phyloP scores from a whole-genome alignment of 2,888 invertebrate genomes.

The Stenchaetothrips biformis region DNA sequence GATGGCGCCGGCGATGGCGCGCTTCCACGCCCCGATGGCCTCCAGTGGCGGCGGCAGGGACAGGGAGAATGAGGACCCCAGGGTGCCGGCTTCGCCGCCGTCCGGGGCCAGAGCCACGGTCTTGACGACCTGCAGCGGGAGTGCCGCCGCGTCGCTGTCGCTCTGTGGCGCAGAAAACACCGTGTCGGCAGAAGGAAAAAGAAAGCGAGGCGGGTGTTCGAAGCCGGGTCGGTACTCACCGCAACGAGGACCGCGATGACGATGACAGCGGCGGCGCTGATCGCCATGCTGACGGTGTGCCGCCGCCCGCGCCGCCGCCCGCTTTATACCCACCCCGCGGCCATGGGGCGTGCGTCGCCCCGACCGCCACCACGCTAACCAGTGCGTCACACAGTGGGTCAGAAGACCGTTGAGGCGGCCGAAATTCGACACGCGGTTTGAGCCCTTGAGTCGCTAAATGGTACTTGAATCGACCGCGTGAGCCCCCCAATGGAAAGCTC shows the following conservation, averaged over 20 bases:
- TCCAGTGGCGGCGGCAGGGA: background rate
- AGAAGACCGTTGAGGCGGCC: too few species aligned
- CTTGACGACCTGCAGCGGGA: slow-evolving; percentile 12
- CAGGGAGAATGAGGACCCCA: background rate
- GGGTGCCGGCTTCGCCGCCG: background rate
- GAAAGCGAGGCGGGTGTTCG: background rate
- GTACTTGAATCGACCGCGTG: too few species aligned
- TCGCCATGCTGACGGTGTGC: background rate
- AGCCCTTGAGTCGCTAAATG: too few species aligned
- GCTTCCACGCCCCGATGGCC: background rate
- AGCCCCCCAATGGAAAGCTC: too few species aligned
- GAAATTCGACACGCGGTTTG: too few species aligned
- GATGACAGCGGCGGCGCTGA: background rate
- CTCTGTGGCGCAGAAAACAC: background rate
- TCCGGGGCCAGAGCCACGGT: background rate
- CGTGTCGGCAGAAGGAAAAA: background rate
- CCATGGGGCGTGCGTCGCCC: background rate
- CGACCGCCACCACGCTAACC: background rate
- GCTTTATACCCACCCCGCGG: background rate
- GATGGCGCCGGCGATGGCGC: slow-evolving; percentile 4
- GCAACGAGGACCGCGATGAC: background rate
- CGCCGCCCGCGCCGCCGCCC: background rate
- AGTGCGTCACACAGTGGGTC: too few species aligned
- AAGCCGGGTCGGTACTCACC: background rate
- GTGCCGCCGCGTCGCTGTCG: background rate